Conservation (phyloP, 2,113 vertebrate species). For the Motacilla alba region DNA sequence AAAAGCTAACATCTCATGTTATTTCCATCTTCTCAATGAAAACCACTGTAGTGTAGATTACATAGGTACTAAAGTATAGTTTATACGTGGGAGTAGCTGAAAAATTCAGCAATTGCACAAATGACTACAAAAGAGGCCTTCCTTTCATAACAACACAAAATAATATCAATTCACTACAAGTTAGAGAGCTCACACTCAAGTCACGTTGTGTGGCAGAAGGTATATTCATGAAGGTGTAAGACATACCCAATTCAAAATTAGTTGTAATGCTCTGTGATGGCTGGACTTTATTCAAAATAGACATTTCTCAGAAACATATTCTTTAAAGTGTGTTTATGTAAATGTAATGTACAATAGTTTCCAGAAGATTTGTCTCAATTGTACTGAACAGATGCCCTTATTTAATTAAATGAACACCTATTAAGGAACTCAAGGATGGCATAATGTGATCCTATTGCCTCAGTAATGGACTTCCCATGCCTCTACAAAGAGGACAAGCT, state of each 20-base stretch:
- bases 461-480: not conserved
- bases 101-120: not conserved
- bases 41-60: not conserved
- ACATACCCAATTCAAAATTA: not conserved
- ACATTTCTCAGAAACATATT: not conserved
- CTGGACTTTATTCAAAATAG: not conserved
- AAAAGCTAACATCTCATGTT: not conserved
- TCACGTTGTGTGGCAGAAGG: not conserved
- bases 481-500: not conserved
- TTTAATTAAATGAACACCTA: not conserved
- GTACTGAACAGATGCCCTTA: not conserved
- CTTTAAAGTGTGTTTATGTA: not conserved
- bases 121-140: not conserved
- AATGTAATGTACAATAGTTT: not conserved
- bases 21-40: conserved; percentile 29
- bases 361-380: not conserved
- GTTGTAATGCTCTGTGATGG: not conserved
- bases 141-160: not conserved
- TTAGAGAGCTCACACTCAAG: not conserved
- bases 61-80: not conserved
- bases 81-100: not conserved
- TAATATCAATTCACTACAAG: not conserved
- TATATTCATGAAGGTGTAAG: not conserved
- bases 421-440: not conserved
- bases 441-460: not conserved